Base-by-base conservation (phyloP, 2,888 invertebrate species). In the Cerastis leucographa region DNA sequence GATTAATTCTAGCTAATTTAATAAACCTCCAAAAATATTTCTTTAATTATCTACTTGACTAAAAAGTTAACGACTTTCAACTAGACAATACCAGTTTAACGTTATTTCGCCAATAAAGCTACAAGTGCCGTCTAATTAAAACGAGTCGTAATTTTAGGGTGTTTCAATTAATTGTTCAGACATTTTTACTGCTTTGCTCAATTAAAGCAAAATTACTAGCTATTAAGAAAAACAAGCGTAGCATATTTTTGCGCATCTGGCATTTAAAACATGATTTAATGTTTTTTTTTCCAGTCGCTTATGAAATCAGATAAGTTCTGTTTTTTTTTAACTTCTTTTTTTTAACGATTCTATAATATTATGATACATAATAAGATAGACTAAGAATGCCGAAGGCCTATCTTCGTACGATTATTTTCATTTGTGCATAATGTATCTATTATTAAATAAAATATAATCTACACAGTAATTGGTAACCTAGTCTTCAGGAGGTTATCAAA, bases 111-210 rank as follows among this genome's bases (percentile, higher is more conserved):
- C 78, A 68, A 78, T 76, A 83, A 81, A 84, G 75, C 77, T 77
- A 74, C 80, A 80, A 84, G 83, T 87, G 80, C 80, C 68, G 76
- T 86, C 76, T 88, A 77, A 86, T 86, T 87, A 88, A 79, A 78
- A 25, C 69, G n/a, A 71, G 74, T 80, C 81, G 79, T 78, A 78
- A 79, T 83, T 86, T 86, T 78, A 68, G 72, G 70, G 71, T 74
- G 71, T 68, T 75, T 79, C 76, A 76, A 79, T 82, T 87, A 84
- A 86, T 81, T 82, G 87, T 74, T 69, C 80, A 22, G 67, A 76
- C 77, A 73, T 79, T 78, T 81, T 79, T 86, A 85, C 74, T 51
- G 61, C 68, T 75, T 59, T 61, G 67, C 49, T 74, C 78, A 87
- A 87, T 85, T 81, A 65, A 78, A 71, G 6, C 22, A 80, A 73